Percentiles rank a stretch among this genome's conserved stretches.
phyloP scores from a whole-genome alignment of 2,113 vertebrate species.

The Narcine bancroftii region DNA sequence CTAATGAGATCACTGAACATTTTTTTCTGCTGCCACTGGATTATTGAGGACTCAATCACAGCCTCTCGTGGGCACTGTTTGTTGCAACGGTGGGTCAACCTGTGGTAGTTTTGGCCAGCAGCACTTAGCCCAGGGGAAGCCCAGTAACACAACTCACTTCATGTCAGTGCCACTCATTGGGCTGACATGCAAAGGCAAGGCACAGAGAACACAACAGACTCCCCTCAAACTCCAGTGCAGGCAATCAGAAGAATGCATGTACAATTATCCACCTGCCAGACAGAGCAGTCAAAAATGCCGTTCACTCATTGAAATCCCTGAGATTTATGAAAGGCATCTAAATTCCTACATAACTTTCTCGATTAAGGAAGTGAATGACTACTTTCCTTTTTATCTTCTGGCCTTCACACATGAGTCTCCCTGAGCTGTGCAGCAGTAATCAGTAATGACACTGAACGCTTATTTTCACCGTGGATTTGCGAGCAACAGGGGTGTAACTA shows the following conservation, averaged over 20 bases:
- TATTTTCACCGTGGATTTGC: conserved; percentile 44
- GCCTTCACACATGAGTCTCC: not conserved
- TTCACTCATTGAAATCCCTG: not conserved
- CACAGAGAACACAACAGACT: not conserved
- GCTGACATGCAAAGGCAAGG: not conserved
- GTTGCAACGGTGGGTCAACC: not conserved
- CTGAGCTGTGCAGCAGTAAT: conserved; percentile 8
- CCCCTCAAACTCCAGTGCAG: not conserved
- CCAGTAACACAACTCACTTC: too few species aligned
- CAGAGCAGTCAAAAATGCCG: not conserved
- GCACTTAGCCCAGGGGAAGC: not conserved
- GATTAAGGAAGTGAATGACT: not conserved
- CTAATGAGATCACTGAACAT: not conserved
- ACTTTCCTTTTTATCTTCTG: not conserved
- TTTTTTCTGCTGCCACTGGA: not conserved
- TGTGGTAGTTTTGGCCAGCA: not conserved
- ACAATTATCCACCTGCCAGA: not conserved
- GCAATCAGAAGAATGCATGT: not conserved
- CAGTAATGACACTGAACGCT: conserved; percentile 31
- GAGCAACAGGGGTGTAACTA: conserved; percentile 43
- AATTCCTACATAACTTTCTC: not conserved
- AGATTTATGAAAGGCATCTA: too few species aligned
- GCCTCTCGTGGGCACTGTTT: too few species aligned
- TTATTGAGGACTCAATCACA: not conserved
- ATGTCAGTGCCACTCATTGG: not conserved